Conservation (phyloP, 2,113 vertebrate genomes). For the Rallus limicola region DNA sequence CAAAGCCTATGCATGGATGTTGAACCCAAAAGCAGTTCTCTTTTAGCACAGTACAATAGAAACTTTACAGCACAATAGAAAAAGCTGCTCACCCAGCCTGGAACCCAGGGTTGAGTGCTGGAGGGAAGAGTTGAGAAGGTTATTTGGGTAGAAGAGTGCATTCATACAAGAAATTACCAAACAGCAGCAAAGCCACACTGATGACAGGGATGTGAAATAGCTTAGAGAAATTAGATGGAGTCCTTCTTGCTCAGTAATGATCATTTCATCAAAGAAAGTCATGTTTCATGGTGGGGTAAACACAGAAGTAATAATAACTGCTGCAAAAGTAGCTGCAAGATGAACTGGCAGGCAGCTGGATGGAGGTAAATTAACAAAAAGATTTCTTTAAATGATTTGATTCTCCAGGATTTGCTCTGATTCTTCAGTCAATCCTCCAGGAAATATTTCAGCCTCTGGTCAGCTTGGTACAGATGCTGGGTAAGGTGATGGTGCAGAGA, state of each 20-base stretch:
- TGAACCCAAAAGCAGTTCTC: not conserved
- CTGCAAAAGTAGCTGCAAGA: not conserved
- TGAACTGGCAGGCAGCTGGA: not conserved
- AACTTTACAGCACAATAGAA: not conserved
- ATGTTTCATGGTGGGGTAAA: not conserved
- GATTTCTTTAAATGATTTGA: not conserved
- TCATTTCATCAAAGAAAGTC: not conserved
- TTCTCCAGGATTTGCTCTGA: not conserved
- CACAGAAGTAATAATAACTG: not conserved
- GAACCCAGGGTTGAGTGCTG: not conserved
- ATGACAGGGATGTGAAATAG: not conserved
- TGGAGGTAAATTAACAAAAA: not conserved
- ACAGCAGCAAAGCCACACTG: not conserved
- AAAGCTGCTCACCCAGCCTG: not conserved
- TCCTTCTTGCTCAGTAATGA: not conserved
- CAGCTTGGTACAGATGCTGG: rapidly evolving
- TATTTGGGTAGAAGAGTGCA: not conserved
- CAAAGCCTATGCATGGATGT: not conserved
- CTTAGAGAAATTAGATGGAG: not conserved
- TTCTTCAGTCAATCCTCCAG: not conserved
- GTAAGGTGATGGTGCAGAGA: not conserved
- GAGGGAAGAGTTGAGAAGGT: not conserved
- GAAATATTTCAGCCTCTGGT: not conserved
- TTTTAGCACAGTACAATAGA: not conserved
- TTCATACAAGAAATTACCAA: slow-evolving; percentile 16